phyloP scores from a whole-genome alignment of 2,113 vertebrate species.

The Pygoscelis adeliae region DNA sequence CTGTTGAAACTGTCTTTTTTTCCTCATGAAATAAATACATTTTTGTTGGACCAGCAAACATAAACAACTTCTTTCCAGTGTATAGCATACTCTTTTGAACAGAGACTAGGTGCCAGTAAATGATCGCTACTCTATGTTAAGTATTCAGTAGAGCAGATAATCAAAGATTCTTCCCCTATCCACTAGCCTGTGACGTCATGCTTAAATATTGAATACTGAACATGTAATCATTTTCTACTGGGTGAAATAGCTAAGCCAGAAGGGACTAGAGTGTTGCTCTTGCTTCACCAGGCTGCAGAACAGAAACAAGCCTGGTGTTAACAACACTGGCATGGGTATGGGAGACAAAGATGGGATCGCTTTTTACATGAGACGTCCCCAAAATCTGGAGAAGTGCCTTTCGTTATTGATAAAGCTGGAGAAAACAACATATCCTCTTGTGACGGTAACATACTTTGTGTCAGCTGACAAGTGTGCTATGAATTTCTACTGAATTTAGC shows the following conservation, averaged over 20 bases:
- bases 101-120: background rate
- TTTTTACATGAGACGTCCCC: background rate
- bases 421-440: background rate
- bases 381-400: background rate
- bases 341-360: background rate
- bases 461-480: background rate
- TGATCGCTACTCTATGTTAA: background rate
- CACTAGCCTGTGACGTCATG: background rate
- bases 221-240: background rate
- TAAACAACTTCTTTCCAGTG: background rate
- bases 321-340: background rate
- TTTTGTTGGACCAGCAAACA: background rate
- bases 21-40: background rate
- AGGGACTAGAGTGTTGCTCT: background rate
- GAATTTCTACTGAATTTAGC: background rate
- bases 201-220: conserved; percentile 34
- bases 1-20: background rate
- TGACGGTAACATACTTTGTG: background rate
- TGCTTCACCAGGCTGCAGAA: background rate
- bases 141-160: conserved; percentile 5
- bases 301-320: background rate
- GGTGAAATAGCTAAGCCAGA: background rate
- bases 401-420: background rate
- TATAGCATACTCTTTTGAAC: background rate
- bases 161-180: background rate